Base-by-base conservation (phyloP, 2,113 vertebrate species). In the Tetrax tetrax region DNA sequence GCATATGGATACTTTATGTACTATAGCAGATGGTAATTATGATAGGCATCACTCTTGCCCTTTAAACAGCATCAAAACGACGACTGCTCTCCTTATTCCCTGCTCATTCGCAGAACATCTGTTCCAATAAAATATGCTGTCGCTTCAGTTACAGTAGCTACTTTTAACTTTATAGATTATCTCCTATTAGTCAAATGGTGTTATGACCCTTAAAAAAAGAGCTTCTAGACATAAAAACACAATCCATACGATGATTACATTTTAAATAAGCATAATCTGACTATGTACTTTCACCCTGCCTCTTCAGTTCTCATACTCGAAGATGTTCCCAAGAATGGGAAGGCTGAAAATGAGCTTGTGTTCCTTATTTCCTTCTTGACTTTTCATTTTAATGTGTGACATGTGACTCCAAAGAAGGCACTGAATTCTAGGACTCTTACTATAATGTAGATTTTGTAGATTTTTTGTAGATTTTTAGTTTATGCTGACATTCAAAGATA, bases 11-110 rank as follows among this genome's bases (percentile, higher is more conserved):
- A 59, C 23, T 92, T 96, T 96, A 93, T 84, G 48, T 72, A 60
- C 53, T 82, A 65, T 24, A 92, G 70, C 91, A 97, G 83, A 96
- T 95, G 48, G 87, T 85, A 96, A 90, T 94, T 92, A 95, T 92
- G 91, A 82, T 78, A 94, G 81, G 92, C 82, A 96, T 51, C 29
- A 54, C 41, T 95, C 51, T 91, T 97, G 86, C 72, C 95, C 91
- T 97, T 92, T 93, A 85, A 96, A 95, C 23, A 72, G 35, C 82
- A 83, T 79, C 82, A 69, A 83, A 95, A 94, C 53, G 66, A 66
- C 0, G 11, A 76, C 75, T 93, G 69, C 16, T 93, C 45, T 71
- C 31, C 68, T 90, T 90, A 91, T 97, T 97, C 96, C 61, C 72
- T 53, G 60, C 33, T 96, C 61, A 68, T 90, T 96, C 6, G 1